Conservation (phyloP, 2,888 invertebrate genomes). For the Stictocephala bisonia region DNA sequence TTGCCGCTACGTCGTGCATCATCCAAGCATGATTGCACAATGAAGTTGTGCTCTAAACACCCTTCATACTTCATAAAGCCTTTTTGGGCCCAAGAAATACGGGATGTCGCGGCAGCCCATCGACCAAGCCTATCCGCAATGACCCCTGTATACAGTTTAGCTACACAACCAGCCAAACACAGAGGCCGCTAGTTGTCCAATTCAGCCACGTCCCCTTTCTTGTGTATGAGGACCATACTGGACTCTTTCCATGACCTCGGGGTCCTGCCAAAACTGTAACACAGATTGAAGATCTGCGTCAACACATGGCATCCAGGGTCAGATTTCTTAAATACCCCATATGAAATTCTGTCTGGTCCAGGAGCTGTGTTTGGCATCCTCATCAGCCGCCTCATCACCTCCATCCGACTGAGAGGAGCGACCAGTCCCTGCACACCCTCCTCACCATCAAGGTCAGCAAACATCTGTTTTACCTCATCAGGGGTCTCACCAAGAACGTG, state of each 20-base stretch:
- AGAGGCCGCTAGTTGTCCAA: conserved; percentile 24
- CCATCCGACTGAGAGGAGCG: no score
- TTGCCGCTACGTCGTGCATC: neutral
- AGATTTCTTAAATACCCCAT: no score
- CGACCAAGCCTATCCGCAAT: neutral
- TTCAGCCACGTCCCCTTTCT: neutral
- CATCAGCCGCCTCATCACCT: no score
- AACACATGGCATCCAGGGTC: no score
- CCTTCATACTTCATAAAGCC: conserved; percentile 17
- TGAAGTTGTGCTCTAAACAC: conserved; percentile 15
- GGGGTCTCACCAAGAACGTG: no score
- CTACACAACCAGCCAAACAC: conserved; percentile 1
- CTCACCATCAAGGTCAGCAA: no score
- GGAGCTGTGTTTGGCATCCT: no score
- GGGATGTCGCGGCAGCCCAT: neutral
- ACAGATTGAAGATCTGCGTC: no score
- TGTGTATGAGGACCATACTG: conserved; percentile 23
- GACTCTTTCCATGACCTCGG: neutral
- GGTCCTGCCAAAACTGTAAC: no score
- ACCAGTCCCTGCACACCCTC: no score
- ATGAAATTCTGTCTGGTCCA: no score
- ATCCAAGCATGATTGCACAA: neutral
- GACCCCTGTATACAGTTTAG: conserved; percentile 17
- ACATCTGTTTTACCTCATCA: no score
- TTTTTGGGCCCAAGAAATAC: conserved; percentile 24